These are phyloP conservation scores for Anser brachyrhynchus DNA, from an alignment of 2,113 vertebrate species.

Conservation along the genomic window DNA sequence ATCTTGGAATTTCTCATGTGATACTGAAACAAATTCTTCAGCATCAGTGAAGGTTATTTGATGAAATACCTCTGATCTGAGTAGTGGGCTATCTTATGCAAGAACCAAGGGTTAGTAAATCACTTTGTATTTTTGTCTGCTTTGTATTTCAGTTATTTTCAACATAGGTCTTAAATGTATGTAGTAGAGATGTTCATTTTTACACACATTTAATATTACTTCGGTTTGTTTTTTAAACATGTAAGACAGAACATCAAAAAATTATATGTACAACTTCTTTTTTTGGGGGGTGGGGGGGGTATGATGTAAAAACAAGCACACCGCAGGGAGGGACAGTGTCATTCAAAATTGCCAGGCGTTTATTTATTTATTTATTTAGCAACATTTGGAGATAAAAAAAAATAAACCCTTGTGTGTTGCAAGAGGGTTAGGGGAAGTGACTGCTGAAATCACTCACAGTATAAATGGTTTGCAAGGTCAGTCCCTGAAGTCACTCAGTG, in stretches of 20 bases:
- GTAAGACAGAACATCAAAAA: background rate
- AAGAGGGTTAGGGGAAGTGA: slow-evolving; percentile 67
- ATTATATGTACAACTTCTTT: background rate
- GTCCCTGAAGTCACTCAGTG: background rate
- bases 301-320: background rate
- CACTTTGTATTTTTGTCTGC: background rate
- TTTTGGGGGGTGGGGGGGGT: no score
- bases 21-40: background rate
- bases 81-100: background rate
- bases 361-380: slow-evolving; percentile 34
- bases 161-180: fast-evolving
- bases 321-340: background rate
- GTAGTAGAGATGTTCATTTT: background rate
- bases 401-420: slow-evolving; percentile 46
- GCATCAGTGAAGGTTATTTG: background rate
- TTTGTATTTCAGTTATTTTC: background rate
- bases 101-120: background rate
- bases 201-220: background rate
- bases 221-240: background rate
- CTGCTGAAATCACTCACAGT: slow-evolving; percentile 33
- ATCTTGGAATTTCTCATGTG: background rate
- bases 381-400: slow-evolving; percentile 20
- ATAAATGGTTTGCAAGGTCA: slow-evolving; percentile 57
- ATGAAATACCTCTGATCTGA: background rate
- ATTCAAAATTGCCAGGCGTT: background rate